Base-by-base conservation (phyloP, 2,113 vertebrate species). In the Mugil cephalus region DNA sequence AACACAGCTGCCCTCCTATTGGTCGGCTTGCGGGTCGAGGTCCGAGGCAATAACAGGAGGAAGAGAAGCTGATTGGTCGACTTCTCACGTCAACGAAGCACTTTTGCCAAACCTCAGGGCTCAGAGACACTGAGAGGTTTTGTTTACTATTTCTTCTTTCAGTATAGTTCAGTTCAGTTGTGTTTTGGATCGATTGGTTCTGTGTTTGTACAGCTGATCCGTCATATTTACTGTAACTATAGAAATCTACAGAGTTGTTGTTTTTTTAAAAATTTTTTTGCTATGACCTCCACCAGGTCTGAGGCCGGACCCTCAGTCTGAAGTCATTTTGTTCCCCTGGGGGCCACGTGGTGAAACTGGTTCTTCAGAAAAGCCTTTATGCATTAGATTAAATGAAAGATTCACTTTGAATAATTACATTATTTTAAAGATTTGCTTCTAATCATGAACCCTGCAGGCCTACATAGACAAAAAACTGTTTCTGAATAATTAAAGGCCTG, bases 31-130 rank as follows among this genome's bases (percentile, higher is more conserved):
- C 15, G 10, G 50, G 18, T 24, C 5, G 35, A 34, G 30, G 43
- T 46, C 54, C n/a, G 7, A 48, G 74, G 83, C 82, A 81, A 81
- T 77, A 87, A 86, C 30, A 0, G 48, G 58, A 36, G 80, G 61
- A 77, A 69, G 68, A 21, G 55, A 47, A 68, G 52, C 54, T 14
- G 55, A 12, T 73, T 14, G 75, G 75, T 69, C 75, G 7, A 63
- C 35, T 19, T 56, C 18, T 62, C 53, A 17, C 71, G 58, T 67
- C 85, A 78, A 40, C 67, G 9, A 90, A 87, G 91, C 91, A 90
- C 88, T 89, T 88, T 89, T 82, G 88, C 81, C 74, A 65, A 90
- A 88, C 79, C 89, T 91, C 89, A 88, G 89, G 90, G 84, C 69
- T 90, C 79, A 80, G 74, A 85, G 84, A 87, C 78, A 68, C 63